Base-by-base conservation (phyloP, 1,140 invertebrate species). In the Rhagoletis zephyria region DNA sequence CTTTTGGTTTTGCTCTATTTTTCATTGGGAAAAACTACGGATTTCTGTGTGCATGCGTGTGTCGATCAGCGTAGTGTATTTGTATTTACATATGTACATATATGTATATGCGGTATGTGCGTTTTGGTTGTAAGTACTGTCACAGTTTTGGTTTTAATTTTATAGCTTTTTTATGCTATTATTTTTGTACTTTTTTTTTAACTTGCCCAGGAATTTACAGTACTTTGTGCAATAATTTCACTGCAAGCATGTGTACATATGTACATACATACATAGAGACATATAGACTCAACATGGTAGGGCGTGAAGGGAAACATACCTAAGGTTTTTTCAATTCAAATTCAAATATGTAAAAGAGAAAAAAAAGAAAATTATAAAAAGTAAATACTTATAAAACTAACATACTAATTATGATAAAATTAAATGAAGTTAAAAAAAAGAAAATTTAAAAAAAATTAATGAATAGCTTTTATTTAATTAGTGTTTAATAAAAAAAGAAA, bases 81-180 rank as follows among this genome's bases (percentile, higher is more conserved):
- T 56, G 51, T 56, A 56, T 56, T 1, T 7, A 56, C 5, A 4
- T 19, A 6, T 70, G 42, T 51, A 5, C 40, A 77, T 3, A 51
- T 77, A 9, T 51, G 45, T 77, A 77, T 51, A 10, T 10, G 6
- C 48, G 4, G 12, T 81, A 81, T 81, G 48, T 81, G 74, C 74
- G 74, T 56, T 81, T n/a, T 14, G 10, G 74, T n/a, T 74, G 67
- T 74, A 74, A 45, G 42, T 74, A 56, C 48, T 81, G 74, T 81
- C 74, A 77, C 74, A 77, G 74, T 77, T 77, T 77, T 77, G 74
- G 42, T 77, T 77, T 77, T 51, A 51, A 77, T 51, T 77, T 77
- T 77, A 56, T 77, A n/a, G 51, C 74, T 51, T 77, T 77, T 51
- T 77, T 77, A 74, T 74, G 67, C 12, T 6, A 56, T 81, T 19